Percentiles rank a stretch among this genome's conserved stretches.
phyloP scores from a whole-genome alignment of 35 echinoderm and acorn worm species.

The Anneissia japonica region DNA sequence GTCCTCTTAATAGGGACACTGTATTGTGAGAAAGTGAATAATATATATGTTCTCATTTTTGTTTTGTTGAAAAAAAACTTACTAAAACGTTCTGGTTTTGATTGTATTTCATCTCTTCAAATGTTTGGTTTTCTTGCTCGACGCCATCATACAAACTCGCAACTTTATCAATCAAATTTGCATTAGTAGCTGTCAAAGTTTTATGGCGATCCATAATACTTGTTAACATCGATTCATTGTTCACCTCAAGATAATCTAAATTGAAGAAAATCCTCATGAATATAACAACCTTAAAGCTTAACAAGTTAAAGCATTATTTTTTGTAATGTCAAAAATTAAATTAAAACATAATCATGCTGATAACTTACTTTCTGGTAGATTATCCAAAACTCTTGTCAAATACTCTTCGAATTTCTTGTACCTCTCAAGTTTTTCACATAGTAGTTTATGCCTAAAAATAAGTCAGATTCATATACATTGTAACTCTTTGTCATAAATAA shows the following conservation, averaged over 20 bases:
- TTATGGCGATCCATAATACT: constrained; percentile 95
- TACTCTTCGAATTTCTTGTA: constrained; percentile 98
- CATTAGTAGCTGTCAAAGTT: constrained; percentile 71
- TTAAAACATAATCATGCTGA: too few species aligned
- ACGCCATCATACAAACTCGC: constrained; percentile 74
- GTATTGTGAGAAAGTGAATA: not conserved
- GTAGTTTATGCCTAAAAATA: constrained; percentile 62
- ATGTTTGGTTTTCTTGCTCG: constrained; percentile 49
- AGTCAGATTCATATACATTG: not conserved
- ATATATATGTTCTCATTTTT: not conserved
- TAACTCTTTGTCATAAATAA: too few species aligned
- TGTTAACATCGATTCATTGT: constrained; percentile 88
- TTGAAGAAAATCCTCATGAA: too few species aligned
- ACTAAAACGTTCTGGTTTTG: constrained; percentile 91
- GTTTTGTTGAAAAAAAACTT: constrained; percentile 7
- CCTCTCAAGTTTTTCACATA: constrained; percentile 64
- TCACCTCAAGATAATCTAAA: constrained; percentile 91
- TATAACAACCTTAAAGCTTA: too few species aligned
- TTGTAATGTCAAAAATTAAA: too few species aligned
- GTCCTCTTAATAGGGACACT: not conserved
- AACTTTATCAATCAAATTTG: constrained; percentile 51
- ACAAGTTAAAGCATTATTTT: too few species aligned
- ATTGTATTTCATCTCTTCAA: constrained; percentile 74
- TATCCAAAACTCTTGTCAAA: constrained; percentile 90
- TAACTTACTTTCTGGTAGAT: constrained; percentile 91